Evolutionary conservation across 2,113 vertebrate species (phyloP), one percentile per base, ranked within the genome.

Genomic region (Leiothrix lutea): DNA sequence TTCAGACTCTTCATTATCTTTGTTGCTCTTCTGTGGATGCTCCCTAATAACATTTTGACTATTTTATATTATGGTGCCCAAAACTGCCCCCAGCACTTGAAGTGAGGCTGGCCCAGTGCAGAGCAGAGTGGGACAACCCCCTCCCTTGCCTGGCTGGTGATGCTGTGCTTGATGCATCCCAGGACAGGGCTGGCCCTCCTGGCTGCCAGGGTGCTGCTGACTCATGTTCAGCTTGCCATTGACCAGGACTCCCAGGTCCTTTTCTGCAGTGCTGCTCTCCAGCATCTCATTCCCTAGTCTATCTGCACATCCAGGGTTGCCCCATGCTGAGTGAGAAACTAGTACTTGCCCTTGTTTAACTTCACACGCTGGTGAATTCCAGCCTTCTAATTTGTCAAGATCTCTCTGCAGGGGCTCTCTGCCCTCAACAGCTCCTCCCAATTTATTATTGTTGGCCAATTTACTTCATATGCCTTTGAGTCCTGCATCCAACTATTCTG

Each of bases 81-180:
- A 40, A 48, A 57, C 28, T 48, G n/a, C 13, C 4, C n/a, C 4
- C 42, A 69, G 14, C 0, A 40, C 7, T 48, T 1, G 0, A 81
- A 18, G 23, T 23, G 42, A 57, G 11, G n/a, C 28, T 0, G 0
- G 35, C 28, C 42, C n/a, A 38, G 42, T 1, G 2, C n/a, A 38
- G n/a, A 47, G 51, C 22, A 66, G 12, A 47, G 50, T 1, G 0
- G 53, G 31, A 61, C 25, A 61, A 36, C 44, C 21, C 17, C 33
- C 33, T 21, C 33, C 26, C 33, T 25, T 53, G 21, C 21, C 56
- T 0, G 0, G 16, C 10, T 51, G 31, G 3, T 0, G 0, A 14
- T 44, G 33, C 26, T 48, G 35, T 26, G 11, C 35, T 42, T 69
- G 78, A 22, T 14, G 23, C 8, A 0, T 25, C 36, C 25, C 25